Percentiles rank a stretch among this genome's conserved stretches.
Conservation (phyloP, 2,888 invertebrate species). For the Callosobruchus maculatus region DNA sequence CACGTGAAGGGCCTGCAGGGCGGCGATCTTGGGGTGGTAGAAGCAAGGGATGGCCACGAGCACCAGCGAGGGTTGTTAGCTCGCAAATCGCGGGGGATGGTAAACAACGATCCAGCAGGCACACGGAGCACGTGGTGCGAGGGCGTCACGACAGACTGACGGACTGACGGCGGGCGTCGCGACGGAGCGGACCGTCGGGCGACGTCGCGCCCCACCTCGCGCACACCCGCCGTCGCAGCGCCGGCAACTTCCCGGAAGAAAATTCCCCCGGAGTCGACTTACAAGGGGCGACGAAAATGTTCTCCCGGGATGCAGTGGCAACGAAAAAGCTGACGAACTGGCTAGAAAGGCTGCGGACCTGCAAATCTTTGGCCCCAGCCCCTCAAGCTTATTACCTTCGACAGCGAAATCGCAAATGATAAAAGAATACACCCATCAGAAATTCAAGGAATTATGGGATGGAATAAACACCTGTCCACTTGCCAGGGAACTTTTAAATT, state of each 20-base stretch:
- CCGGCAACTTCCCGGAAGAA: neutral
- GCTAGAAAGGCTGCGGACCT: too few relatives aligned
- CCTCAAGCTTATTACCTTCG: too few relatives aligned
- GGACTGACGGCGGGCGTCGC: conserved; percentile 38
- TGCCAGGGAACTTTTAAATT: too few relatives aligned
- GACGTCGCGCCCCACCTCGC: conserved; percentile 23
- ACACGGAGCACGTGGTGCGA: conserved; percentile 44
- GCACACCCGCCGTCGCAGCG: neutral
- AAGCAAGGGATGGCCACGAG: too few relatives aligned
- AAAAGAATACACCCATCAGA: too few relatives aligned
- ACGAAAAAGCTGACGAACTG: too few relatives aligned
- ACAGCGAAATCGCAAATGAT: too few relatives aligned
- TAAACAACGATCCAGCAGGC: conserved; percentile 3
- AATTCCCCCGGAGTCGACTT: neutral
- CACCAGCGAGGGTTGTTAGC: too few relatives aligned
- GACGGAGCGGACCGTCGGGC: conserved; percentile 20
- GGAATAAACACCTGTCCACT: too few relatives aligned
- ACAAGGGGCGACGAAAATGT: neutral
- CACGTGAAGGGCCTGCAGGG: neutral
- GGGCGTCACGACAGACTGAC: conserved; percentile 38
- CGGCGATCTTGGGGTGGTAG: neutral
- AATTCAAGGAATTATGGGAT: too few relatives aligned
- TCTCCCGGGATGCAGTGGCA: too few relatives aligned
- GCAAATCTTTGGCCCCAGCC: too few relatives aligned
- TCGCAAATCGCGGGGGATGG: neutral